phyloP scores from a whole-genome alignment of 2,888 invertebrate genomes.

The Aspidapion aeneum region DNA sequence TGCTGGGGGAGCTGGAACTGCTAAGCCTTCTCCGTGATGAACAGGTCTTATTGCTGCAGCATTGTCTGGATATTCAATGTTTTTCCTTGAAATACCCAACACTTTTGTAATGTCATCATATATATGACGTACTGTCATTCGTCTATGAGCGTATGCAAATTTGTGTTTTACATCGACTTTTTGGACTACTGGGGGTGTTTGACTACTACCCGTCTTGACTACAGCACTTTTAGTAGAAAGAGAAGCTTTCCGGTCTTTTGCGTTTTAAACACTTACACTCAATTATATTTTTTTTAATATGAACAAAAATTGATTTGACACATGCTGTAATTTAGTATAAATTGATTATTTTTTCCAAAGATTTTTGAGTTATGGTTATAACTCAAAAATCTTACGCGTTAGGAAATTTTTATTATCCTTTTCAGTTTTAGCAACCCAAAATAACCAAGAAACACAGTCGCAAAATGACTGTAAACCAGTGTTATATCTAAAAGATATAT shows the following conservation, averaged over 20 bases:
- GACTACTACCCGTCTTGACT: not conserved
- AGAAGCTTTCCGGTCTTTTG: not conserved
- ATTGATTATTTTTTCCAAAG: not conserved
- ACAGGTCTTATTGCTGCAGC: not conserved
- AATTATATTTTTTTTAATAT: not conserved
- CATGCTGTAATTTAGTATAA: not conserved
- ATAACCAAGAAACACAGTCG: not conserved
- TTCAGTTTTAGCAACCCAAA: not conserved
- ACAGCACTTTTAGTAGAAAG: not conserved
- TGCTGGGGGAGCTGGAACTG: not conserved
- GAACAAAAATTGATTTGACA: not conserved
- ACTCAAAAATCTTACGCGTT: not conserved
- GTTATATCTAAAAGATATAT: too few relatives aligned
- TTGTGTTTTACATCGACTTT: not conserved
- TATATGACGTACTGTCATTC: too few relatives aligned
- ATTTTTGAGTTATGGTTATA: too few relatives aligned
- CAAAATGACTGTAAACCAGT: not conserved
- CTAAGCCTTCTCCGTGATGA: not conserved
- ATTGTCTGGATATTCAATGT: not conserved
- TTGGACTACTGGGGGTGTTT: not conserved
- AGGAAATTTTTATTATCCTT: not conserved
- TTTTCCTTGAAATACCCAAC: not conserved
- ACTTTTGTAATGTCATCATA: not conserved
- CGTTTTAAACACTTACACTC: not conserved
- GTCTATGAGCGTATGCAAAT: not conserved